Evolutionary conservation across 1,140 invertebrate genomes (phyloP), one percentile per base, ranked within the genome.

Genomic region (Wiebesia pumilae): DNA sequence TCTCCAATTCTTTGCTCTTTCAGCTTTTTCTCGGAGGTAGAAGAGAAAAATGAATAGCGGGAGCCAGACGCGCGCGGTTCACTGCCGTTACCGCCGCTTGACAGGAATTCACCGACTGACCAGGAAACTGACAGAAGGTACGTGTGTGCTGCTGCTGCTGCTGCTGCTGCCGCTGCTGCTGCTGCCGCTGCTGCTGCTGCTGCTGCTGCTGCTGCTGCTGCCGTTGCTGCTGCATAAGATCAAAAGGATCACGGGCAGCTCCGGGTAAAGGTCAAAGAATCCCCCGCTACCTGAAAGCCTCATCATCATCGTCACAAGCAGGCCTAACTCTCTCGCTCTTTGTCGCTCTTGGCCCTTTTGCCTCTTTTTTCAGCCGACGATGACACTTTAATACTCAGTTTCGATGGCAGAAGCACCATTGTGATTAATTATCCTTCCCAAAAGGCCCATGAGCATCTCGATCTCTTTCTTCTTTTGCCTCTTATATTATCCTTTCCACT

Each of bases 231-330:
- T 83, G 83, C 81, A 38, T 81, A 88, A 81, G 85, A 84, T 86
- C 87, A 85, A 87, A 86, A 88, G 79, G 81, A 88, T 88, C 90
- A 88, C 88, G 88, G 90, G 91, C 89, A 89, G 89, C 87, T 19
- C 77, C 91, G 89, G 90, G 89, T 89, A 92, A 90, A 91, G 92
- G 92, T 93, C 90, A 91, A 91, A 91, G 91, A 90, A 93, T 89
- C 87, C 67, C 51, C 87, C 88, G 92, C 92, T 93, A 93, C 92
- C 92, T 93, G 92, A 92, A 67, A 79, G 79, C 81, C 87, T 81
- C 87, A 87, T 85, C 84, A 85, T 81, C 65, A 43, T 71, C 88
- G 83, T 88, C 87, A 86, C 88, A 86, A 84, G 87, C 82, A 90
- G 87, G 88, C 77, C 43, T 35, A 78, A 78, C n/a, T 78, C 73